These are phyloP conservation scores for Thera obeliscata DNA, from an alignment of 2,888 invertebrate genomes.

Conservation along the genomic window DNA sequence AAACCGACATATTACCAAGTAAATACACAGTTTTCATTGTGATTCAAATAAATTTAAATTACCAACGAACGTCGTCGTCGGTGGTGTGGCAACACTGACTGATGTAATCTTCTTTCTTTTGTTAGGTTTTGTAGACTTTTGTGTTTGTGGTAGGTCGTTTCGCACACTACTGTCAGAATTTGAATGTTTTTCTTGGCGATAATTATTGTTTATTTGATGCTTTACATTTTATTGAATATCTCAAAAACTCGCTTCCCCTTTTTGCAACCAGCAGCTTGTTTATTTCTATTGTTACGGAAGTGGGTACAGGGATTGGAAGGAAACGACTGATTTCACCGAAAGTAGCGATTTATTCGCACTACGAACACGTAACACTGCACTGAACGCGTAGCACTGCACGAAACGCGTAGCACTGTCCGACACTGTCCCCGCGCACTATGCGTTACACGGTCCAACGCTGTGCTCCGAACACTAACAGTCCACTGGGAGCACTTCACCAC, in stretches of 20 bases:
- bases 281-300: too few relatives aligned
- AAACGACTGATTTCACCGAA: too few relatives aligned
- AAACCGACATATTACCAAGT: slow-evolving; percentile 70
- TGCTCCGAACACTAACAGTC: too few relatives aligned
- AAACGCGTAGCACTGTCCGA: too few relatives aligned
- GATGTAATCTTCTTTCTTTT: slow-evolving; percentile 37
- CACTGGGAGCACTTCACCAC: too few relatives aligned
- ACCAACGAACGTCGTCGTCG: slow-evolving; percentile 50
- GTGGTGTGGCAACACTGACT: slow-evolving; percentile 63
- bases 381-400: too few relatives aligned
- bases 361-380: too few relatives aligned
- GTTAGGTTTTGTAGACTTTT: slow-evolving; percentile 36
- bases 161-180: slow-evolving; percentile 49
- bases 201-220: slow-evolving; percentile 25
- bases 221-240: slow-evolving; percentile 5
- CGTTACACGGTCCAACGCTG: too few relatives aligned
- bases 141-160: slow-evolving; percentile 61
- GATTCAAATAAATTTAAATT: slow-evolving; percentile 81
- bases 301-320: too few relatives aligned
- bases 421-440: too few relatives aligned
- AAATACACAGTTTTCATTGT: slow-evolving; percentile 74
- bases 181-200: slow-evolving; percentile 23
- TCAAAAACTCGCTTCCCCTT: background rate
- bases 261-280: background rate
- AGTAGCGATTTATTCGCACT: too few relatives aligned